Conservation (phyloP, 2,888 invertebrate species). For the Malacosoma neustria region DNA sequence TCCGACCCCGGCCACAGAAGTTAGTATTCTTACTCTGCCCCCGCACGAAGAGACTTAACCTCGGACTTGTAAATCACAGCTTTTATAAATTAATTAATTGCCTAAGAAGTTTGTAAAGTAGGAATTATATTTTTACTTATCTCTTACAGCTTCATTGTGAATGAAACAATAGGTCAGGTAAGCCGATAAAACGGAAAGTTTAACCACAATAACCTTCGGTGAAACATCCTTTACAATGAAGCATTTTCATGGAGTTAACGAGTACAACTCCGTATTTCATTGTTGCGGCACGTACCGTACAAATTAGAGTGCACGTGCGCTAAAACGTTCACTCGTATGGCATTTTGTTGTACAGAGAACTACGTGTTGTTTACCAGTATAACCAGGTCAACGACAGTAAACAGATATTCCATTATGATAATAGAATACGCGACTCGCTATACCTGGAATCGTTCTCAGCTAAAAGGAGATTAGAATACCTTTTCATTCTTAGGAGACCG, state of each 20-base stretch:
- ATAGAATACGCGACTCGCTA: constrained; percentile 10
- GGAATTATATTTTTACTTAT: constrained; percentile 24
- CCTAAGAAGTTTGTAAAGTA: constrained; percentile 17
- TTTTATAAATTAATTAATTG: constrained; percentile 23
- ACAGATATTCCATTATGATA: constrained; percentile 26
- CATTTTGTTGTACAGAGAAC: constrained; percentile 8
- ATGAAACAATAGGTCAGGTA: constrained; percentile 34
- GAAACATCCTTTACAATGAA: too few species aligned
- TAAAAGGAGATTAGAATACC: background rate
- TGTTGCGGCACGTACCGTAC: constrained; percentile 42
- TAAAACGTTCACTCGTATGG: constrained; percentile 9
- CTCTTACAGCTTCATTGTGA: constrained; percentile 30
- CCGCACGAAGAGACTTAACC: too few species aligned
- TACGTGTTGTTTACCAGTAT: constrained; percentile 22
- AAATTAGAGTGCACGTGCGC: constrained; percentile 41
- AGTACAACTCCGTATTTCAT: too few species aligned
- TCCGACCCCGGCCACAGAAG: too few species aligned
- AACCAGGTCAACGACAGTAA: constrained; percentile 27
- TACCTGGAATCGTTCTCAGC: constrained; percentile 11
- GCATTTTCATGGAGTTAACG: too few species aligned
- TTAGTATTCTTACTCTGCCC: too few species aligned
- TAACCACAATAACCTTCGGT: background rate
- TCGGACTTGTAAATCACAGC: constrained; percentile 30
- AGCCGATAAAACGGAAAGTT: constrained; percentile 25
- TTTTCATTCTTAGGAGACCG: constrained; percentile 1